phyloP scores from a whole-genome alignment of 1,140 invertebrate genomes.

The Laodelphax striatellus region DNA sequence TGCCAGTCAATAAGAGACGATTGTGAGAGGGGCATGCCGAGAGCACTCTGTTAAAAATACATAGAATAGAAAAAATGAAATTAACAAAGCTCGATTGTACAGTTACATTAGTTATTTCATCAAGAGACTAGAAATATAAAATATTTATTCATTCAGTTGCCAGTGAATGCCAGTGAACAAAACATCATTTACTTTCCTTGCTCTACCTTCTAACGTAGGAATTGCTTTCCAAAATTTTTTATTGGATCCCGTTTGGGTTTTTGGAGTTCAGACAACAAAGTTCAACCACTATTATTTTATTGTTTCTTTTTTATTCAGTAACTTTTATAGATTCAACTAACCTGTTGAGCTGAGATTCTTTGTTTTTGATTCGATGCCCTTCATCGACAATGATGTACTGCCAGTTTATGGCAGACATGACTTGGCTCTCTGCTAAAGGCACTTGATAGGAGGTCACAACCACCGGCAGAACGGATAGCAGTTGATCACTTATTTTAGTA shows the following conservation, averaged over 20 bases:
- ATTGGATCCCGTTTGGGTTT: too few relatives aligned
- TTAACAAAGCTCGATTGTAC: not conserved
- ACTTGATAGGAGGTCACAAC: slow-evolving; percentile 49
- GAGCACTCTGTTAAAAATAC: slow-evolving; percentile 27
- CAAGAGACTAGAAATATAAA: too few relatives aligned
- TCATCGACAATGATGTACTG: slow-evolving; percentile 60
- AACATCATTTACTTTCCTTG: too few relatives aligned
- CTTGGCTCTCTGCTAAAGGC: slow-evolving; percentile 34
- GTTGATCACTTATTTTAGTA: slow-evolving; percentile 26
- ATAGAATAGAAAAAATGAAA: slow-evolving; percentile 3
- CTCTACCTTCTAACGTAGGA: too few relatives aligned
- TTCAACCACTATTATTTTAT: too few relatives aligned
- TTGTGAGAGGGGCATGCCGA: slow-evolving; percentile 32
- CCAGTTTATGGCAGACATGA: slow-evolving; percentile 38
- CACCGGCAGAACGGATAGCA: slow-evolving; percentile 31
- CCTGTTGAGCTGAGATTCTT: slow-evolving; percentile 39
- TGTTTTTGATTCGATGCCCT: slow-evolving; percentile 60
- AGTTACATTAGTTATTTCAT: not conserved
- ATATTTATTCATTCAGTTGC: not conserved
- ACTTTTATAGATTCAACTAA: too few relatives aligned
- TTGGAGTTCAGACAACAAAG: too few relatives aligned
- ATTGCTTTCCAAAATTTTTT: too few relatives aligned
- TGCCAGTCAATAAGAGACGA: slow-evolving; percentile 59
- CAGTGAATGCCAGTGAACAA: too few relatives aligned
- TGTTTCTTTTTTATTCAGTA: too few relatives aligned